Conservation (phyloP, 2,113 vertebrate species). For the Noctilio leporinus region DNA sequence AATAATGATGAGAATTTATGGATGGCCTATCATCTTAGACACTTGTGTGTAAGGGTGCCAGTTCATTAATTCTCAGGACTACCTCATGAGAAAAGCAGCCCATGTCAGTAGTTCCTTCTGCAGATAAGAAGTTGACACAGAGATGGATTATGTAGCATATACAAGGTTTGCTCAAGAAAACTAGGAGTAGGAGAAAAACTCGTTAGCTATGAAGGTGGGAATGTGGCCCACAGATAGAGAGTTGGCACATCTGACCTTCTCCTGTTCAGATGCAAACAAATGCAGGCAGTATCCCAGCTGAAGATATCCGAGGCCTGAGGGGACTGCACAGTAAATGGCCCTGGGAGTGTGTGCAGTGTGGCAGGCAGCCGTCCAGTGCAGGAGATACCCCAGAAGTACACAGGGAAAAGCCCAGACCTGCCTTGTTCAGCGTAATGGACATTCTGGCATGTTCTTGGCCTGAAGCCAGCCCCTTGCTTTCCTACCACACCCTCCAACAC, state of each 20-base stretch:
- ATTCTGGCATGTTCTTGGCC: no score
- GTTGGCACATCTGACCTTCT: background rate
- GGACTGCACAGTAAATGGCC: background rate
- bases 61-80: background rate
- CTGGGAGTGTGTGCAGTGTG: no score
- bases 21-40: background rate
- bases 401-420: background rate
- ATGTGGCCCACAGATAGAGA: background rate
- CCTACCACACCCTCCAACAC: background rate
- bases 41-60: conserved; percentile 7
- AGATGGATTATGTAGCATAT: background rate
- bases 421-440: background rate
- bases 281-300: background rate
- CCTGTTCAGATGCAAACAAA: background rate
- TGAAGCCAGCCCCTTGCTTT: background rate
- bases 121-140: conserved; percentile 36
- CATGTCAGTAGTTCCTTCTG: background rate
- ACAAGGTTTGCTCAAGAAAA: background rate
- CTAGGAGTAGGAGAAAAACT: background rate
- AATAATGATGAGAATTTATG: conserved; percentile 19
- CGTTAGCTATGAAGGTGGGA: background rate
- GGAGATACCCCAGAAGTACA: background rate
- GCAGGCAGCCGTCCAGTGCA: background rate
- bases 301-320: background rate
- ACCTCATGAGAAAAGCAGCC: background rate